phyloP scores from a whole-genome alignment of 92 coral and sea anemone genomes.

The Metridium senile region DNA sequence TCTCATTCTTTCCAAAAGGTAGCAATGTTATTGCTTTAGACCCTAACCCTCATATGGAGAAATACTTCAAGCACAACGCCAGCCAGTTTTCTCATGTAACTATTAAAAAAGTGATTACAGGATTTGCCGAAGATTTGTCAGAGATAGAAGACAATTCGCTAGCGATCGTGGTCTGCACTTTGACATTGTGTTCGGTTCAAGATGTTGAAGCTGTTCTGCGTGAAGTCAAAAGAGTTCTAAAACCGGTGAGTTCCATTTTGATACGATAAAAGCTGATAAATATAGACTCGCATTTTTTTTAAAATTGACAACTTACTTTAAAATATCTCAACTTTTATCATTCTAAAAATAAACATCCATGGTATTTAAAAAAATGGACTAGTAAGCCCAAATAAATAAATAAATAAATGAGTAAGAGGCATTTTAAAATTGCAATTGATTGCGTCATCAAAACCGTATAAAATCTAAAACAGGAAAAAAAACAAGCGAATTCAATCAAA shows the following conservation, averaged over 20 bases:
- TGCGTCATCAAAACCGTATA: background rate
- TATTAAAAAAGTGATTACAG: slow-evolving; percentile 57
- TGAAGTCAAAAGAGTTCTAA: slow-evolving; percentile 86
- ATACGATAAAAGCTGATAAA: too few species aligned
- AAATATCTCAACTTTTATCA: too few species aligned
- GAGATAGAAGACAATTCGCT: slow-evolving; percentile 63
- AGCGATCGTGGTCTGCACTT: slow-evolving; percentile 82
- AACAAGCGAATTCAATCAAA: background rate
- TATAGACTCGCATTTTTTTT: too few species aligned
- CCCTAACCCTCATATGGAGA: slow-evolving; percentile 72
- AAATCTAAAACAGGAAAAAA: background rate
- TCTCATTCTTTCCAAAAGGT: slow-evolving; percentile 79
- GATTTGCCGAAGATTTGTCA: slow-evolving; percentile 86
- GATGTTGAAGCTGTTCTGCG: slow-evolving; percentile 65
- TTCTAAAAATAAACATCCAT: too few species aligned
- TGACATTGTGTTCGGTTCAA: slow-evolving; percentile 87
- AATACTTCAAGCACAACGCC: slow-evolving; percentile 55
- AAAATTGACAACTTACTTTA: too few species aligned
- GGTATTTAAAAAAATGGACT: too few species aligned
- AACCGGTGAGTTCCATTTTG: slow-evolving; percentile 77
- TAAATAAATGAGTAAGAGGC: too few species aligned
- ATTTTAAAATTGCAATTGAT: too few species aligned
- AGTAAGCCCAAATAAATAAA: too few species aligned
- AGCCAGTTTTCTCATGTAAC: slow-evolving; percentile 46
- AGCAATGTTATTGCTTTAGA: slow-evolving; percentile 83